Conservation (phyloP, 2,888 invertebrate species). For the Brenthis daphne region DNA sequence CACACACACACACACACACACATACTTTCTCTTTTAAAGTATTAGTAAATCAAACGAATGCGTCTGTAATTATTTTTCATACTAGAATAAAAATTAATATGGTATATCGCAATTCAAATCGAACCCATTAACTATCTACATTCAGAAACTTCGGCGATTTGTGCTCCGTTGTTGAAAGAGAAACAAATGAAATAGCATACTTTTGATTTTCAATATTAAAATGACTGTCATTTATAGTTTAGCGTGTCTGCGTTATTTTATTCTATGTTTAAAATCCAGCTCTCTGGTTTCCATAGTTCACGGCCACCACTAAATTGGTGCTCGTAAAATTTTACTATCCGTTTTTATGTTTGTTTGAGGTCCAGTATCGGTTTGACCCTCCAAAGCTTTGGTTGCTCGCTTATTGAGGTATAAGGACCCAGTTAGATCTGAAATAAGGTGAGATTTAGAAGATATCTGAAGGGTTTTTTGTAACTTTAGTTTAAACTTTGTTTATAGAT, state of each 20-base stretch:
- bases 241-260: constrained; percentile 1
- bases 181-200: too few species aligned
- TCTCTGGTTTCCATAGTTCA: constrained; percentile 58
- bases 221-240: not conserved
- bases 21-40: too few species aligned
- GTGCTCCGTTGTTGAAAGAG: too few species aligned
- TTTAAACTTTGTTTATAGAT: too few species aligned
- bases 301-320: constrained; percentile 57
- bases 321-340: constrained; percentile 75
- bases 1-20: too few species aligned
- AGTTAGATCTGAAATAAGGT: constrained; percentile 23
- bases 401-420: constrained; percentile 47
- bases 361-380: constrained; percentile 70
- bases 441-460: constrained; percentile 16
- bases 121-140: too few species aligned
- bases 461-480: not conserved
- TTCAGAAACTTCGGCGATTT: too few species aligned
- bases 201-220: not conserved
- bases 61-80: too few species aligned
- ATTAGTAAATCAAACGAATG: too few species aligned
- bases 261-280: constrained; percentile 10
- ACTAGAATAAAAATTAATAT: too few species aligned
- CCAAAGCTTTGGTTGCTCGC: constrained; percentile 65
- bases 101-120: too few species aligned
- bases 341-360: constrained; percentile 78